Evolutionary conservation across 2,888 invertebrate species (phyloP).

Genomic region (Belgica antarctica): DNA sequence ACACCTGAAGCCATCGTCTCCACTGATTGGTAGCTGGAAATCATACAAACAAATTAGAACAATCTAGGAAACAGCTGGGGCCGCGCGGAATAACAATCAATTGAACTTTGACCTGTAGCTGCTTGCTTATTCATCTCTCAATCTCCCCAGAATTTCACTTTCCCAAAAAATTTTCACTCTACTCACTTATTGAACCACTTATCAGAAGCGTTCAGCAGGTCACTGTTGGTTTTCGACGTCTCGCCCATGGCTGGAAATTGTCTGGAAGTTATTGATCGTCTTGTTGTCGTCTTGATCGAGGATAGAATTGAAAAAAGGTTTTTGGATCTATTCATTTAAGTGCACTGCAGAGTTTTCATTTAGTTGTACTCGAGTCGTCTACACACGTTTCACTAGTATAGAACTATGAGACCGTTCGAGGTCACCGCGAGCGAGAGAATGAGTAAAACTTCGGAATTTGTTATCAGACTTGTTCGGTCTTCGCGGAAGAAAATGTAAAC

Average conservation of each 20-base stretch:
- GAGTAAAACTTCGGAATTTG: too few species aligned
- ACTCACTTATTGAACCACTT: slow-evolving; percentile 36
- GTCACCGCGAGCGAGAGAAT: too few species aligned
- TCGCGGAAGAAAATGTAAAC: too few species aligned
- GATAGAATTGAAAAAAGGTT: neutral
- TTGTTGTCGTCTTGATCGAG: neutral
- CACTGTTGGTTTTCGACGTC: neutral
- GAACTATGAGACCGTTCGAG: too few species aligned
- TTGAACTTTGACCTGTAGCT: neutral
- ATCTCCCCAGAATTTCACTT: neutral
- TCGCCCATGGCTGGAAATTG: slow-evolving; percentile 19
- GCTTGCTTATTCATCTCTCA: neutral
- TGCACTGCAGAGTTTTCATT: neutral
- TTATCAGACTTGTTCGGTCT: too few species aligned
- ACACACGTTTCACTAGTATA: neutral
- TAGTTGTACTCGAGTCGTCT: neutral
- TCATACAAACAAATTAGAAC: too few species aligned
- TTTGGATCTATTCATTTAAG: slow-evolving; percentile 16
- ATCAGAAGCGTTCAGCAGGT: slow-evolving; percentile 25
- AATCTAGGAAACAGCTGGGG: neutral
- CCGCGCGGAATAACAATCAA: neutral
- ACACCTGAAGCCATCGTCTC: slow-evolving; percentile 46
- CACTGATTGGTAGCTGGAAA: slow-evolving; percentile 12
- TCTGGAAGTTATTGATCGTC: neutral
- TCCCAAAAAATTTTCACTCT: neutral